These are phyloP conservation scores for Ptychochromis oligacanthus DNA, from an alignment of 2,113 vertebrate species.

Conservation along the genomic window DNA sequence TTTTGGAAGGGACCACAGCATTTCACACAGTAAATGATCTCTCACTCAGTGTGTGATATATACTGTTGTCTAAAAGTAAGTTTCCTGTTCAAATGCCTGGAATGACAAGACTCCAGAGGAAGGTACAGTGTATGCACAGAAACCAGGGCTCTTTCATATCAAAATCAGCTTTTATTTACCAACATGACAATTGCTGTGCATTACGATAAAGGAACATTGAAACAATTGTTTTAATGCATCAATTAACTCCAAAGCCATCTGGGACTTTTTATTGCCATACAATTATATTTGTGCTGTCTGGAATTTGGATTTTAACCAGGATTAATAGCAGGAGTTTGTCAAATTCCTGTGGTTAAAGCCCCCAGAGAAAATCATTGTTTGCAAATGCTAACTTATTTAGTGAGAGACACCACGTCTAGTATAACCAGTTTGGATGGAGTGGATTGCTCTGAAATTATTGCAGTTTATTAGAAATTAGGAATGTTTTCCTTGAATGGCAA, in stretches of 20 bases:
- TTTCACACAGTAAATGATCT: slow-evolving; percentile 1
- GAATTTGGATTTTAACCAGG: slow-evolving; percentile 47
- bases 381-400: slow-evolving; percentile 55
- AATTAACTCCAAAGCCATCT: slow-evolving; percentile 22
- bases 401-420: slow-evolving; percentile 34
- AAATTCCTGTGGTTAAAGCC: slow-evolving; percentile 52
- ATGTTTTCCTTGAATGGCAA: slow-evolving; percentile 43
- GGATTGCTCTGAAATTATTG: slow-evolving; percentile 58
- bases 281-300: slow-evolving; percentile 49
- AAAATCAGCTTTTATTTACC: neutral
- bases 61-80: neutral
- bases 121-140: neutral
- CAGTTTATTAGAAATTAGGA: slow-evolving; percentile 59
- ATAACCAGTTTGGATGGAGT: slow-evolving; percentile 37
- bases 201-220: slow-evolving; percentile 12
- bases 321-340: slow-evolving; percentile 57
- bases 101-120: neutral
- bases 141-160: neutral
- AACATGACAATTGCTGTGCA: neutral
- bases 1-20: slow-evolving; percentile 1
- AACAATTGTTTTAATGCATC: slow-evolving; percentile 23
- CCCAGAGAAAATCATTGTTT: slow-evolving; percentile 61
- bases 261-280: slow-evolving; percentile 53
- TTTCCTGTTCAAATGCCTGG: slow-evolving; percentile 17
- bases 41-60: neutral